Evolutionary conservation across 2,797 vertebrate genomes (phyloP), one percentile per base, ranked within the genome.

Genomic region (Gymnocypris eckloni): DNA sequence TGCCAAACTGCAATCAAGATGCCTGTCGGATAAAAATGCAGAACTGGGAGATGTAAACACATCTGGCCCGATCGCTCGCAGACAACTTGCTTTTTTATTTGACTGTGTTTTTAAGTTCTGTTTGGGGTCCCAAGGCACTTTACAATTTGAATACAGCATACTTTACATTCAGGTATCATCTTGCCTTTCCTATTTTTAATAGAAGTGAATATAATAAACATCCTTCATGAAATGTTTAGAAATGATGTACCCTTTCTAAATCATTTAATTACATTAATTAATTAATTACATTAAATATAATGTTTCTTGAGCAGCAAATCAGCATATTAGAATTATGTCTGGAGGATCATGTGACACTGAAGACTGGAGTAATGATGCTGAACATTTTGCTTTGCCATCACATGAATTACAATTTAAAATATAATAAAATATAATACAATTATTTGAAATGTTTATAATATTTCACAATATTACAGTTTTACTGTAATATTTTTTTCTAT

Each of bases 1-100:
- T 90, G 88, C 93, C 94, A 94, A 89, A 90, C 89, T 89, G 93
- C 91, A 93, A 94, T 93, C 92, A 93, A 94, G 93, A 94, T 95
- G 90, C 90, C 90, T 90, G 84, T 86, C 87, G 69, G 88, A 92
- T 93, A 95, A 94, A 92, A 93, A 86, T 83, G 73, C 0, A 64
- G 54, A 80, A 52, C 22, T 11, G 45, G 70, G 33, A 81, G 90
- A 90, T 88, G 90, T 93, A 93, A 95, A 94, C 93, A 95, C 91
- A 93, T 90, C 84, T 89, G 87, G 87, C 59, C 39, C 25, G 28
- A 85, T 75, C 43, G 50, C 28, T 86, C 22, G 10, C 69, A 69
- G 48, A 79, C 50, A 59, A 43, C 28, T 7, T 8, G 4, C 16
- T 43, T 56, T 48, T 39, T 41, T 12, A 6, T 22, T 50, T 41